Evolutionary conservation across 2,888 invertebrate genomes (phyloP).

Genomic region (Tetheella fluctuosa): DNA sequence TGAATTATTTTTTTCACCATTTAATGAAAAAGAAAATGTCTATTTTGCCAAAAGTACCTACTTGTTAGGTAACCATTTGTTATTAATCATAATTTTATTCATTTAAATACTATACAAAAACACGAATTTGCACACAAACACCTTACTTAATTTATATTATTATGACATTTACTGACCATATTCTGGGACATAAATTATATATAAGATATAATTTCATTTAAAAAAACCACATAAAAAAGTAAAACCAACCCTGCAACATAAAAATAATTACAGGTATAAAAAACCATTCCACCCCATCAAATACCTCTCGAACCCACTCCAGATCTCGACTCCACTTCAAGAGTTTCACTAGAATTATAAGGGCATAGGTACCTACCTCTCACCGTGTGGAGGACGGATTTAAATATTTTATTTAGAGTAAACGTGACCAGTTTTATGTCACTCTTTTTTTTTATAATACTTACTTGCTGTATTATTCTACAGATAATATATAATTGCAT

Average conservation of each 20-base stretch:
- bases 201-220: too few relatives aligned
- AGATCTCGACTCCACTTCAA: background rate
- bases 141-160: too few relatives aligned
- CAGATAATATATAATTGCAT: too few relatives aligned
- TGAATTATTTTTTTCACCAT: too few relatives aligned
- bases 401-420: slow-evolving; percentile 12
- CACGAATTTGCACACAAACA: too few relatives aligned
- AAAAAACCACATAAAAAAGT: background rate
- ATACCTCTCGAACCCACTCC: background rate
- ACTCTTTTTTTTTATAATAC: background rate
- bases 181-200: too few relatives aligned
- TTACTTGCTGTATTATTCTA: background rate
- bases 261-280: background rate
- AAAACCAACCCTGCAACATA: background rate
- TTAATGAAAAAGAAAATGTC: too few relatives aligned
- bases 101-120: too few relatives aligned
- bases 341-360: slow-evolving; percentile 8
- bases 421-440: slow-evolving; percentile 2
- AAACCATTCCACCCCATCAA: background rate
- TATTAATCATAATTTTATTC: too few relatives aligned
- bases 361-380: background rate
- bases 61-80: too few relatives aligned
- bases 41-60: too few relatives aligned
- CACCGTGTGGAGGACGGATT: background rate
- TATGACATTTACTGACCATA: too few relatives aligned